phyloP scores from a whole-genome alignment of 2,113 vertebrate genomes.

The Tauraco erythrolophus region DNA sequence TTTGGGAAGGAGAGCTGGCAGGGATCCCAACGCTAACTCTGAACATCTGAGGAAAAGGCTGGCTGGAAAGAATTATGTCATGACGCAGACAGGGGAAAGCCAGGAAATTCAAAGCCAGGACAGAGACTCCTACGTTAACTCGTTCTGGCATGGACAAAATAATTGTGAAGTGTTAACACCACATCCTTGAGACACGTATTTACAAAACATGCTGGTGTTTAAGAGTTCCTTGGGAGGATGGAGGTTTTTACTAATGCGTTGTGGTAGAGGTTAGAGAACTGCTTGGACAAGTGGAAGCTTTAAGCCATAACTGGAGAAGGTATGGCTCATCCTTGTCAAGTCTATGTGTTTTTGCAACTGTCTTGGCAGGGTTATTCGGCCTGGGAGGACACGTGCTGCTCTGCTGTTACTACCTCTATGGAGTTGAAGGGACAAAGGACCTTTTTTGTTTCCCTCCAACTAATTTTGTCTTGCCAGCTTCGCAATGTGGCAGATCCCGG shows the following conservation, averaged over 20 bases:
- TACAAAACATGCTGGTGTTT: rapidly evolving
- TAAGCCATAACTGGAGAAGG: background rate
- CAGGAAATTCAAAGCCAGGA: conserved; percentile 3
- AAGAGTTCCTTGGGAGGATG: background rate
- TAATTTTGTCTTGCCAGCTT: background rate
- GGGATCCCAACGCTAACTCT: background rate
- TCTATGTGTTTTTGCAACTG: background rate
- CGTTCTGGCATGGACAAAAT: background rate
- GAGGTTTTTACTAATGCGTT: background rate
- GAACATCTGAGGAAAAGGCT: conserved; percentile 54
- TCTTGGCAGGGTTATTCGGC: background rate
- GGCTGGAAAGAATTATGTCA: conserved; percentile 22
- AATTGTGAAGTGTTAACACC: background rate
- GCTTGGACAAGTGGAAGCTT: background rate
- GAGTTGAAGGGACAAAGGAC: background rate
- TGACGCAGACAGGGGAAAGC: conserved; percentile 25
- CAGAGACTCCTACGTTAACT: conserved; percentile 12
- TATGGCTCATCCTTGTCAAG: background rate
- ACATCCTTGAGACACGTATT: background rate
- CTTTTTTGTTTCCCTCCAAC: background rate
- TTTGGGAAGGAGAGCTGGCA: conserved; percentile 55
- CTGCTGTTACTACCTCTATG: background rate
- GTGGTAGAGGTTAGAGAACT: background rate
- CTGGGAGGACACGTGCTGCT: background rate
- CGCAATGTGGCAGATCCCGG: background rate